Evolutionary conservation across 2,797 vertebrate genomes (phyloP).

Genomic region (Trematomus bernacchii): DNA sequence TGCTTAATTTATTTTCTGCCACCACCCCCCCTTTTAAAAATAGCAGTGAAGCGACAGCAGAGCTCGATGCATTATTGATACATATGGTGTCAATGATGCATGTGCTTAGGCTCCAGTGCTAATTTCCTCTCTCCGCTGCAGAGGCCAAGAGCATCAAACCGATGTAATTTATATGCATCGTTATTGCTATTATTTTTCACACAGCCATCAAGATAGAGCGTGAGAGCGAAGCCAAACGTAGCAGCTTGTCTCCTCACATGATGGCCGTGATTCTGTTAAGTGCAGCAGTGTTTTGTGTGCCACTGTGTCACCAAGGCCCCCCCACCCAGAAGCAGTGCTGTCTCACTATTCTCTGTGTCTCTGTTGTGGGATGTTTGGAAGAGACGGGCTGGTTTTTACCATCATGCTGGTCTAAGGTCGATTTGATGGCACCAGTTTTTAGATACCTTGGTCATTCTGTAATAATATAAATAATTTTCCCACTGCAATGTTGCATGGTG

Average conservation of each 20-base stretch:
- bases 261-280: slow-evolving; percentile 56
- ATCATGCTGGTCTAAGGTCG: slow-evolving; percentile 33
- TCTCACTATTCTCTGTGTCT: slow-evolving; percentile 16
- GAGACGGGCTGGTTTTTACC: slow-evolving; percentile 40
- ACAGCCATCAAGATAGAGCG: not conserved
- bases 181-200: slow-evolving; percentile 56
- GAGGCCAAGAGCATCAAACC: slow-evolving; percentile 50
- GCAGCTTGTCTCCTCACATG: slow-evolving; percentile 52
- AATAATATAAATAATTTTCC: slow-evolving; percentile 19
- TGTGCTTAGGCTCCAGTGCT: slow-evolving; percentile 53
- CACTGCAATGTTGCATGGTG: slow-evolving; percentile 37
- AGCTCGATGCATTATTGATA: slow-evolving; percentile 79
- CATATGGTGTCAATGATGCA: slow-evolving; percentile 71
- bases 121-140: slow-evolving; percentile 56
- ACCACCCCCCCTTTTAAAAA: slow-evolving; percentile 59
- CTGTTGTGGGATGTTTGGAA: slow-evolving; percentile 41
- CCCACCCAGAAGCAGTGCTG: not conserved
- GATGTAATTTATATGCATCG: slow-evolving; percentile 46
- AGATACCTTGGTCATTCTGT: slow-evolving; percentile 30
- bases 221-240: slow-evolving; percentile 27
- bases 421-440: slow-evolving; percentile 47
- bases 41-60: slow-evolving; percentile 64
- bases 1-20: slow-evolving; percentile 64
- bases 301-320: slow-evolving; percentile 58
- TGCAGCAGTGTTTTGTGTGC: slow-evolving; percentile 65